Evolutionary conservation across 2,113 vertebrate species (phyloP), one percentile per base, ranked within the genome.

Genomic region (Alectura lathami): DNA sequence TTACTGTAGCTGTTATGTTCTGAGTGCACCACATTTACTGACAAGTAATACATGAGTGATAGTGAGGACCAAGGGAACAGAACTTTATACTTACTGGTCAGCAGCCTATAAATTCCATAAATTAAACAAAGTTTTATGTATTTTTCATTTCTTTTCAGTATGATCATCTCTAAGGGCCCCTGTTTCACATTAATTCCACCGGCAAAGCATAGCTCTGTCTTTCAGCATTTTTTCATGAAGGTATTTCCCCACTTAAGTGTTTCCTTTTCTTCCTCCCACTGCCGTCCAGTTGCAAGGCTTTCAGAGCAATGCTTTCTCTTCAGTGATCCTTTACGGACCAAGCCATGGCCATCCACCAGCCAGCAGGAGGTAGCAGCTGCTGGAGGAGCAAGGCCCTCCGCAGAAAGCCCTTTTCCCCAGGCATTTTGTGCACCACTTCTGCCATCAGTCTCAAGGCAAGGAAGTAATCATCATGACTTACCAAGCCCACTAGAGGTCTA

Each of bases 1-100:
- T 98, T 98, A 98, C 98, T 67, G 86, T 96, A 98, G 97, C 96
- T 98, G 98, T 99, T 99, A 98, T 98, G 98, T 98, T 98, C 98
- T 94, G 96, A 98, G 98, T 94, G 97, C 97, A 93, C 93, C 87
- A 77, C 97, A 97, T 98, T 97, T 97, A 97, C 98, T 97, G 98
- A 98, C 97, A 98, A 98, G 98, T 97, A 97, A 97, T 97, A 97
- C 98, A 96, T 98, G 98, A 98, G 94, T 97, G 97, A 98, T 97
- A 97, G 97, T 96, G 97, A 94, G 98, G 94, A 94, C 92, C 97
- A 85, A 92, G 97, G 98, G 98, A 98, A 96, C 91, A 94, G 96
- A 97, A 98, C 98, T 98, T 98, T 96, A 97, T 98, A 98, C 98
- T 97, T 97, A 98, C 97, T 97, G 98, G 98, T 98, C 98, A 98